A percentile compares a stretch with the other conserved stretches of the same genome.
phyloP scores from a whole-genome alignment of 2,797 vertebrate genomes.

The Cuniculus paca region DNA sequence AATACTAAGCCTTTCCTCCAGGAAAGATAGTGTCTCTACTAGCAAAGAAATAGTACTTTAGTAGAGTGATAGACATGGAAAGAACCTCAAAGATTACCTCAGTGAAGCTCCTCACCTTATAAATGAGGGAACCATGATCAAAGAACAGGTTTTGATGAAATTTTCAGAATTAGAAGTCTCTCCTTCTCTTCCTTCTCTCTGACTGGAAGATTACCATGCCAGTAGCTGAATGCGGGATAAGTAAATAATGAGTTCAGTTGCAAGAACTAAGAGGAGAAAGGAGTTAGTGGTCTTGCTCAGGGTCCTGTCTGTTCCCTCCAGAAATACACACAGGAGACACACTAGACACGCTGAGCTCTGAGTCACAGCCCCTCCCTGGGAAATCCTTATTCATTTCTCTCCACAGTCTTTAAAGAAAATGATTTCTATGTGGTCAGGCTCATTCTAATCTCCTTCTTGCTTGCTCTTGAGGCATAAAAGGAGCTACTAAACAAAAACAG shows the following conservation, averaged over 20 bases:
- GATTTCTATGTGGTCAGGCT: neutral
- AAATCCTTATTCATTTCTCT: neutral
- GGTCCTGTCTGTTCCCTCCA: neutral
- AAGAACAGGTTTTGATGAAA: neutral
- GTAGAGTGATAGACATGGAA: neutral
- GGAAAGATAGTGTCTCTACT: neutral
- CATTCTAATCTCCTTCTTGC: neutral
- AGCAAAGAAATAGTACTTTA: slow-evolving; percentile 9
- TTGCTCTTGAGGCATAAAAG: neutral
- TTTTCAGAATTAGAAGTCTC: neutral
- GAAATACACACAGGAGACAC: neutral
- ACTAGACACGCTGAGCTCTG: neutral
- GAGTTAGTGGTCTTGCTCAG: neutral
- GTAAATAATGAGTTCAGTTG: neutral
- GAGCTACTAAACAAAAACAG: neutral
- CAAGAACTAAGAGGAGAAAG: neutral
- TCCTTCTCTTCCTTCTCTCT: neutral
- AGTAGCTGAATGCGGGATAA: neutral
- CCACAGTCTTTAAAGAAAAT: neutral
- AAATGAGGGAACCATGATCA: neutral
- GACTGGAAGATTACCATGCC: neutral
- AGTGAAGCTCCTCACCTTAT: neutral
- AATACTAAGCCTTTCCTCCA: neutral
- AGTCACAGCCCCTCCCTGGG: neutral
- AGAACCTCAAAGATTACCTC: neutral